A percentile compares a stretch with the other conserved stretches of the same genome.
phyloP scores from a whole-genome alignment of 1,140 invertebrate species.

The Lamellibrachia luymesi region DNA sequence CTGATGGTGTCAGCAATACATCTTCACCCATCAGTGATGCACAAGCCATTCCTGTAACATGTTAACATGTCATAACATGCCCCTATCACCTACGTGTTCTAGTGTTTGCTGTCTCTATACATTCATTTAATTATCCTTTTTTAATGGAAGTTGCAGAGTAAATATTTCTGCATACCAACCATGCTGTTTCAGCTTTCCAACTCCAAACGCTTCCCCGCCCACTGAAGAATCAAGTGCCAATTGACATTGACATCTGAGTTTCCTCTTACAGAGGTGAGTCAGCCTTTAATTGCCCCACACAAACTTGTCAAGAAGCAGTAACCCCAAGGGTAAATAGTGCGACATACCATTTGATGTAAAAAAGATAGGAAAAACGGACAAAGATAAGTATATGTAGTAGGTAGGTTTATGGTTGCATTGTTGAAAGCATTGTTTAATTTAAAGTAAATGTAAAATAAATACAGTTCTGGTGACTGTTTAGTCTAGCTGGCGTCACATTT shows the following conservation, averaged over 20 bases:
- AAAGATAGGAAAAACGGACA: background rate
- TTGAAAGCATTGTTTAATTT: background rate
- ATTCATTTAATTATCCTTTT: background rate
- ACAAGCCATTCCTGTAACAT: background rate
- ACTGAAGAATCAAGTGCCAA: background rate
- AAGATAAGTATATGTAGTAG: no score
- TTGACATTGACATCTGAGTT: background rate
- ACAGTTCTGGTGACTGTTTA: background rate
- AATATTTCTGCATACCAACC: background rate
- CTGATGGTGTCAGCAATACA: background rate
- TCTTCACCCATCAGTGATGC: background rate
- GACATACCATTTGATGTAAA: background rate
- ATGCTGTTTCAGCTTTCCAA: background rate
- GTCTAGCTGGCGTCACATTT: background rate
- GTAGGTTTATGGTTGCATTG: background rate
- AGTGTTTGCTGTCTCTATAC: background rate
- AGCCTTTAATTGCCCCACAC: background rate
- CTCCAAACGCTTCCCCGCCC: background rate
- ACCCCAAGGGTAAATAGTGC: background rate
- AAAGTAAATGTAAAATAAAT: background rate
- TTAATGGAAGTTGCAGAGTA: background rate
- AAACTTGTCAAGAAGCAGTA: background rate
- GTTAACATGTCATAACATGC: conserved; percentile 5
- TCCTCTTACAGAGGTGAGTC: background rate
- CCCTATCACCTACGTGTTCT: background rate